Conservation (phyloP, 2,888 invertebrate species). For the Mystacides longicornis region DNA sequence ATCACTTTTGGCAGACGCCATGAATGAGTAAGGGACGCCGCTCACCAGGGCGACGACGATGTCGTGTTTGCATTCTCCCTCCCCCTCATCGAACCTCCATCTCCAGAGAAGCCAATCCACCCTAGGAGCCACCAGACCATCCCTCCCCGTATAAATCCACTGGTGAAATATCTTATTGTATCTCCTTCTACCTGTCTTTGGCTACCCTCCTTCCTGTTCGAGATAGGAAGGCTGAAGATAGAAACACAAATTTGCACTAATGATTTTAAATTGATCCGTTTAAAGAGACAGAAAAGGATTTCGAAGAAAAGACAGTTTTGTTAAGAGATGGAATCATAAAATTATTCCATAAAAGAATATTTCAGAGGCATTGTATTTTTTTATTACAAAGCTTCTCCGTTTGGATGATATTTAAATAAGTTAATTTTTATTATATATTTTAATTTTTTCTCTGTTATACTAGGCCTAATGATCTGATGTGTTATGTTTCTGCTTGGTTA, state of each 20-base stretch:
- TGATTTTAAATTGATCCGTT: conserved; percentile 3
- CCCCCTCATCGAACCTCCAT: background rate
- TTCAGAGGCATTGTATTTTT: too few relatives aligned
- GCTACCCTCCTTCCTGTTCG: background rate
- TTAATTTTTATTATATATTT: too few relatives aligned
- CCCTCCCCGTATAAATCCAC: background rate
- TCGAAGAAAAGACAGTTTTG: too few relatives aligned
- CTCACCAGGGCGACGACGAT: background rate
- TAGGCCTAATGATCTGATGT: too few relatives aligned
- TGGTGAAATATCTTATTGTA: background rate
- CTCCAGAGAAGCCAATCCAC: background rate
- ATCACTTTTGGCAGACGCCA: too few relatives aligned
- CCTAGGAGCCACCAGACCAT: background rate
- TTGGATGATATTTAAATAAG: too few relatives aligned
- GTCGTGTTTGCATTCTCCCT: conserved; percentile 9
- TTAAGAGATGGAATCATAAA: too few relatives aligned
- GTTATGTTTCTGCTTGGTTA: too few relatives aligned
- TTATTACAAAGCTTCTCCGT: too few relatives aligned
- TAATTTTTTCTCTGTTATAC: too few relatives aligned
- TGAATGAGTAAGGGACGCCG: too few relatives aligned
- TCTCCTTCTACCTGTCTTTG: background rate
- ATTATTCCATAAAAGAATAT: too few relatives aligned
- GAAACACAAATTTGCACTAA: conserved; percentile 5
- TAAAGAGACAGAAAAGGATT: background rate
- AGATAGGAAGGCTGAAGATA: background rate